Evolutionary conservation across 2,888 invertebrate genomes (phyloP).

Genomic region (Ophion ventricosus): DNA sequence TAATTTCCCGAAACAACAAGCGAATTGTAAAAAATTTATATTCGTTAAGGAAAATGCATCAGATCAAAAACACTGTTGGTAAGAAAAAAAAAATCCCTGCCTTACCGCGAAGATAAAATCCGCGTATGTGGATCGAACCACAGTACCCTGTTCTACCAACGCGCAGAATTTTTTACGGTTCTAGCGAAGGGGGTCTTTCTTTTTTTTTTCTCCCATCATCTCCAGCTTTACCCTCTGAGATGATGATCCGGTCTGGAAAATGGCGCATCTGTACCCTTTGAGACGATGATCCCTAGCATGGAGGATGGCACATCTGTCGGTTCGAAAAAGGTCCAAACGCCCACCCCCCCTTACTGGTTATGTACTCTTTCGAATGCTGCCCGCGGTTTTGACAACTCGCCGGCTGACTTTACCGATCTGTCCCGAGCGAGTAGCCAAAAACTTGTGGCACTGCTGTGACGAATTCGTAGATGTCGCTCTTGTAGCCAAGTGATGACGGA

Average conservation of each 20-base stretch:
- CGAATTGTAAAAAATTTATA: neutral
- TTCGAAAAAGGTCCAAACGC: conserved; percentile 55
- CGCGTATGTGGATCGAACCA: conserved; percentile 1
- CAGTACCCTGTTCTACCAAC: conserved; percentile 57
- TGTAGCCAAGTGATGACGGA: conserved; percentile 38
- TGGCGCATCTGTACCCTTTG: conserved; percentile 53
- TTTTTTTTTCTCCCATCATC: conserved; percentile 19
- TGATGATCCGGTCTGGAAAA: conserved; percentile 34
- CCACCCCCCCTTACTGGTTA: conserved; percentile 44
- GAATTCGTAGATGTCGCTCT: conserved; percentile 63
- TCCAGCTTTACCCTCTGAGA: conserved; percentile 36
- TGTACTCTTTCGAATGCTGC: conserved; percentile 20
- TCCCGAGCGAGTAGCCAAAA: neutral
- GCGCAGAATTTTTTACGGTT: conserved; percentile 25
- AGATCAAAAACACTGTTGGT: neutral
- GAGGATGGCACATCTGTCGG: conserved; percentile 56
- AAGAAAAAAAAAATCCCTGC: conserved; percentile 32
- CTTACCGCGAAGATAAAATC: conserved; percentile 42
- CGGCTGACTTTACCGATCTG: conserved; percentile 57
- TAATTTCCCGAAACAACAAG: neutral
- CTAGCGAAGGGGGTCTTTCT: conserved; percentile 13
- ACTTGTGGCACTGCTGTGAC: conserved; percentile 13
- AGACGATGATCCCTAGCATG: conserved; percentile 29
- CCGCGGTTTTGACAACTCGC: conserved; percentile 22
- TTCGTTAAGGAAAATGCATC: neutral